These are phyloP conservation scores for Cyrtonyx montezumae DNA, from an alignment of 2,113 vertebrate species.

Conservation along the genomic window DNA sequence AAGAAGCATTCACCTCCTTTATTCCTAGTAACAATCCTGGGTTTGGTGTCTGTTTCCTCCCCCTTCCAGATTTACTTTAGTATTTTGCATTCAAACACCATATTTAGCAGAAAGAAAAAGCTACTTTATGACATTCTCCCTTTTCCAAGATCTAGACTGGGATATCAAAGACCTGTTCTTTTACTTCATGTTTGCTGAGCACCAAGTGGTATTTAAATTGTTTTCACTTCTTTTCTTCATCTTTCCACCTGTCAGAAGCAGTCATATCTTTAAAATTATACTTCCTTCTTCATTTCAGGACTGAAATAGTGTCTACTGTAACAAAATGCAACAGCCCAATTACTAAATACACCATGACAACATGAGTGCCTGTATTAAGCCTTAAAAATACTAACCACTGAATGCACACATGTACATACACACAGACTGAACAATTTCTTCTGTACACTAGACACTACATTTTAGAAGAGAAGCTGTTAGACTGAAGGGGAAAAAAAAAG, in stretches of 20 bases:
- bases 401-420: neutral
- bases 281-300: neutral
- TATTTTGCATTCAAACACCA: neutral
- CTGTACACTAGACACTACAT: neutral
- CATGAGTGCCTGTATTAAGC: fast-evolving
- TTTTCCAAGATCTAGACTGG: neutral
- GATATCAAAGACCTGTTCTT: neutral
- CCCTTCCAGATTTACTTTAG: neutral
- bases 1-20: neutral
- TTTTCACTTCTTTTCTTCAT: constrained; percentile 7
- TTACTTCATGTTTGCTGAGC: neutral
- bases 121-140: neutral
- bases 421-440: neutral
- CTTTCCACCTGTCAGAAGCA: neutral
- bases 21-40: neutral
- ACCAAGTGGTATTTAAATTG: neutral
- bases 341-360: neutral
- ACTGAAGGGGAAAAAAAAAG: neutral
- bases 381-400: neutral
- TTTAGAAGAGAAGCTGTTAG: neutral
- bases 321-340: neutral
- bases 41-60: neutral
- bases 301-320: neutral
- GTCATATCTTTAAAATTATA: neutral
- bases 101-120: neutral